Conservation (phyloP, 2,888 invertebrate genomes). For the Griposia aprilina region DNA sequence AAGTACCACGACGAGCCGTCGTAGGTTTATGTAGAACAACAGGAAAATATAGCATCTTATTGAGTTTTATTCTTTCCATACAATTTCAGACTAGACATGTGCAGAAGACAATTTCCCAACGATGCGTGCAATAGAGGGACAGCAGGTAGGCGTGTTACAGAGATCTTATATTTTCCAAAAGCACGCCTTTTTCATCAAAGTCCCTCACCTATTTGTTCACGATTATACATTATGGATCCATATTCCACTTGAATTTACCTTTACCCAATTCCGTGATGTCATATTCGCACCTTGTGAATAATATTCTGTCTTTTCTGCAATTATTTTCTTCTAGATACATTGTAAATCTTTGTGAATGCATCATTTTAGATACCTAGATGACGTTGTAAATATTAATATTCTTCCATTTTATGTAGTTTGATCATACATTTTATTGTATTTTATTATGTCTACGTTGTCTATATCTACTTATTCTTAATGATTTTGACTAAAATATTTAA, state of each 20-base stretch:
- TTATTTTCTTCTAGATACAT: conserved; percentile 75
- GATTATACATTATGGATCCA: conserved; percentile 79
- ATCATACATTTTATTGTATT: conserved; percentile 62
- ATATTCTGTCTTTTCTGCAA: conserved; percentile 85
- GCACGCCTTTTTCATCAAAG: conserved; percentile 87
- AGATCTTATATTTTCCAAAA: conserved; percentile 80
- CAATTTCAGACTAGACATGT: conserved; percentile 99
- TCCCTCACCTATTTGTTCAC: conserved; percentile 83
- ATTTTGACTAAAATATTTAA: conserved; percentile 50
- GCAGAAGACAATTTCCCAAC: conserved; percentile 98
- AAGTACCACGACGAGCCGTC: conserved; percentile 46
- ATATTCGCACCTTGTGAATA: conserved; percentile 90
- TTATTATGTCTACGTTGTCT: conserved; percentile 53
- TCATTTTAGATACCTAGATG: conserved; percentile 59
- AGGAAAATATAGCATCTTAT: conserved; percentile 71
- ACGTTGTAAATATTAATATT: conserved; percentile 67
- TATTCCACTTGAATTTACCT: conserved; percentile 77
- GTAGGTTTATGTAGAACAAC: conserved; percentile 54
- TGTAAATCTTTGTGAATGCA: conserved; percentile 67
- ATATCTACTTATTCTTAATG: conserved; percentile 38
- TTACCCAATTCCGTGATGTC: conserved; percentile 79
- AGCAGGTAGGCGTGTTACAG: conserved; percentile 95
- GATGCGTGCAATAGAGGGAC: conserved; percentile 99
- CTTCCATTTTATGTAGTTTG: conserved; percentile 67
- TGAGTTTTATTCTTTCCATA: conserved; percentile 90